Base-by-base conservation (phyloP, 2,797 vertebrate genomes). In the Danio kyathit region DNA sequence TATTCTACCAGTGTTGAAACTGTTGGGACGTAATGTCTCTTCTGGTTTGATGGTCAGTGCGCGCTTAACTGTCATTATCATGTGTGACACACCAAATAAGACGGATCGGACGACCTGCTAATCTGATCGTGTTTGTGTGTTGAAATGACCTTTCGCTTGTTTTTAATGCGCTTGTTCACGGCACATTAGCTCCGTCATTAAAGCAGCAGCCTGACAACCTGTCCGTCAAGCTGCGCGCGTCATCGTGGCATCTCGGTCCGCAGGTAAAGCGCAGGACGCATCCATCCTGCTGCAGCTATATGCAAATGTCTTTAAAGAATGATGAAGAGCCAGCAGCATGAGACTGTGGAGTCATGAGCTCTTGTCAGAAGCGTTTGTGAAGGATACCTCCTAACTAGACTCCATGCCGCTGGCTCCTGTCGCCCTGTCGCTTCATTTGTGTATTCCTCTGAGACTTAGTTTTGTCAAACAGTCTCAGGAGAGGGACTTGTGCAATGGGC, bases 101-200 rank as follows among this genome's bases (percentile, higher is more conserved):
- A 72, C 74, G n/a, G 5, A 83, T 66, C 17, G 51, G 52, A 63
- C 57, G 67, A 76, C 77, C 57, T 43, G 43, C 38, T 66, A 57
- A 75, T 64, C 63, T 82, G 79, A 65, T 76, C 82, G 57, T 51
- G 40, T 81, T 79, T 81, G 64, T 83, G 63, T 72, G 44, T 81
- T 75, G 64, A 75, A 74, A 82, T 83, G 67, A 85, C 70, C 74
- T 70, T 73, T 49, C 74, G 56, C 52, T 67, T 57, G 29, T 79
- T 71, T 80, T 73, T 80, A 76, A 84, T 67, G 80, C 73, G 70
- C 67, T 73, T 40, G 69, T 69, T 82, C 76, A 83, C 76, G 81
- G 65, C 46, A 74, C 84, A 81, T 74, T 81, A 83, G 13, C 73
- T 65, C 52, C 21, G 49, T 81, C 76, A 71, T 74, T 84, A 81